Percentiles rank a stretch among this genome's conserved stretches.
Conservation (phyloP, 2,113 vertebrate genomes). For the Pluvialis apricaria region DNA sequence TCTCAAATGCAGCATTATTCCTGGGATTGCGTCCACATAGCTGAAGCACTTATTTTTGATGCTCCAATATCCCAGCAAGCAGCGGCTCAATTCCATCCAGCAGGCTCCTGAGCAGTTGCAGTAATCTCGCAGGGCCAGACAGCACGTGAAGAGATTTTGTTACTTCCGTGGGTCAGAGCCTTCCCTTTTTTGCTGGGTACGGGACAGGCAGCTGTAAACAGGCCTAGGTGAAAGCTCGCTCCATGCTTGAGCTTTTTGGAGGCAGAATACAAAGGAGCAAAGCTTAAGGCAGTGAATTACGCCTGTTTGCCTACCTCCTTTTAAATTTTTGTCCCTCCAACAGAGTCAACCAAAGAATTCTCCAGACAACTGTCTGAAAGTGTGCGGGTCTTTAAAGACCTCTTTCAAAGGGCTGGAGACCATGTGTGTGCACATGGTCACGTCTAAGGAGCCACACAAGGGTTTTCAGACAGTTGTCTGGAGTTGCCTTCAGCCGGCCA, state of each 20-base stretch:
- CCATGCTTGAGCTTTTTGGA: not conserved
- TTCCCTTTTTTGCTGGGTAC: not conserved
- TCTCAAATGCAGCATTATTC: not conserved
- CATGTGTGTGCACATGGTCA: not conserved
- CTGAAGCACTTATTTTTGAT: not conserved
- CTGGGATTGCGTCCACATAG: not conserved
- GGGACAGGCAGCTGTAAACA: not conserved
- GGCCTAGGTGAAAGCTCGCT: not conserved
- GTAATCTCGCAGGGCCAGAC: not conserved
- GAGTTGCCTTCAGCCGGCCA: not conserved
- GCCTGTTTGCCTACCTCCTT: not conserved
- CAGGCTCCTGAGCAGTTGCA: not conserved
- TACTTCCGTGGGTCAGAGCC: not conserved
- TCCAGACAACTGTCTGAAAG: not conserved
- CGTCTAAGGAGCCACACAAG: not conserved
- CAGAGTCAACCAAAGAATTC: not conserved
- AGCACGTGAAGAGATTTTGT: not conserved
- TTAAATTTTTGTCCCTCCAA: not conserved
- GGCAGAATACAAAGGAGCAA: not conserved
- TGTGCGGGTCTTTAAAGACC: not conserved
- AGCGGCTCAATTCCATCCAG: not conserved
- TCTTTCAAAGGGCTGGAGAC: not conserved
- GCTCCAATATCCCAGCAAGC: not conserved
- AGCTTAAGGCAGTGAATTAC: not conserved
- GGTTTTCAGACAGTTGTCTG: not conserved